Evolutionary conservation across 1,140 invertebrate genomes (phyloP).

Genomic region (Drosophila chauvacae): DNA sequence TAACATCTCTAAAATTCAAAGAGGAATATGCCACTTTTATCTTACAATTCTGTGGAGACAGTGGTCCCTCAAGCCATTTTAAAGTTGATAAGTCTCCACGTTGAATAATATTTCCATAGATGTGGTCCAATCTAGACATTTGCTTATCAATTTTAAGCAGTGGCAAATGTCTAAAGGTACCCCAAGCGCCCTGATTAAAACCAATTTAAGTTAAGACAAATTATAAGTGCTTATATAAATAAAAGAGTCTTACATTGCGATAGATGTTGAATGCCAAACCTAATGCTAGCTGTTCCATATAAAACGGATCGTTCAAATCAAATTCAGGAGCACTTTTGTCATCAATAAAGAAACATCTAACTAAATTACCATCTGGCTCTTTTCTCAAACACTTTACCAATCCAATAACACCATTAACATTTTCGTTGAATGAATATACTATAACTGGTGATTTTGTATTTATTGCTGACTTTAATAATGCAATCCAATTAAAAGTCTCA

Average conservation of each 20-base stretch:
- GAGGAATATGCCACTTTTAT: constrained; percentile 88
- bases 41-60: constrained; percentile 73
- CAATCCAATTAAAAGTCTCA: constrained; percentile 85
- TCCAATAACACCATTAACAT: constrained; percentile 92
- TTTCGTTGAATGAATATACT: constrained; percentile 87
- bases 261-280: constrained; percentile 94
- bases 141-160: constrained; percentile 84
- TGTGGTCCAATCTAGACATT: constrained; percentile 86
- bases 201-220: background rate
- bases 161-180: constrained; percentile 90
- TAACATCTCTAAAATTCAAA: constrained; percentile 92
- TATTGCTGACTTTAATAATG: constrained; percentile 86
- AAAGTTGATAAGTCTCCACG: constrained; percentile 94
- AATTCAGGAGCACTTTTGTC: constrained; percentile 89
- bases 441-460: constrained; percentile 85
- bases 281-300: constrained; percentile 88
- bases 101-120: constrained; percentile 91
- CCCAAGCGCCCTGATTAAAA: constrained; percentile 88
- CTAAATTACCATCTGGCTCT: constrained; percentile 88
- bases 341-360: constrained; percentile 88
- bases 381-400: constrained; percentile 91
- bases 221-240: background rate
- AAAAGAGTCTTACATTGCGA: constrained; percentile 85
- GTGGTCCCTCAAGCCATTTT: constrained; percentile 91
- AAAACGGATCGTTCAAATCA: constrained; percentile 87